Conservation (phyloP, 2,113 vertebrate genomes). For the Lophochroa leadbeateri region DNA sequence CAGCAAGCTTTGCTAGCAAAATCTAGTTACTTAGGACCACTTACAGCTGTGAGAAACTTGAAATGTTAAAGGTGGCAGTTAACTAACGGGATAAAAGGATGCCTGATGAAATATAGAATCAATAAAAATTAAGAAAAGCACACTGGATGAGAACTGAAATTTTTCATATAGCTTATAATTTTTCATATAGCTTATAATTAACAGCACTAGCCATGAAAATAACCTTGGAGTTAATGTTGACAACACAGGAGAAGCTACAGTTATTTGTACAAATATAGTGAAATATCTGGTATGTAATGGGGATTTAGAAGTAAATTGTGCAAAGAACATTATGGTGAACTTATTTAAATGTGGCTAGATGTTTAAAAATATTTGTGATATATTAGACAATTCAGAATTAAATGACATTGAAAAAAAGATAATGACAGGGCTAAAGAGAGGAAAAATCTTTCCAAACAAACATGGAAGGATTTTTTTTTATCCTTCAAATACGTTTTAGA, state of each 20-base stretch:
- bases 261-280: background rate
- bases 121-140: background rate
- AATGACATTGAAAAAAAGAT: background rate
- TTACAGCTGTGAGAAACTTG: background rate
- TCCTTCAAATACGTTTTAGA: background rate
- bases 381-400: background rate
- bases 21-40: background rate
- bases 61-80: background rate
- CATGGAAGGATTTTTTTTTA: background rate
- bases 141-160: background rate
- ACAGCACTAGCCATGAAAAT: background rate
- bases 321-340: background rate
- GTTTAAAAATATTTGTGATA: background rate
- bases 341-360: background rate
- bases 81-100: background rate
- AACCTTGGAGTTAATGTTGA: background rate
- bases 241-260: background rate
- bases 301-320: background rate
- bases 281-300: background rate
- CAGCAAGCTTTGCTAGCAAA: background rate
- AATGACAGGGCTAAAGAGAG: fast-evolving
- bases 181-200: background rate
- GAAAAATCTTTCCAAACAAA: background rate
- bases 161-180: background rate
- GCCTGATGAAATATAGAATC: background rate